Base-by-base conservation (phyloP, 2,113 vertebrate genomes). In the Rhegmatorhina hoffmannsi region DNA sequence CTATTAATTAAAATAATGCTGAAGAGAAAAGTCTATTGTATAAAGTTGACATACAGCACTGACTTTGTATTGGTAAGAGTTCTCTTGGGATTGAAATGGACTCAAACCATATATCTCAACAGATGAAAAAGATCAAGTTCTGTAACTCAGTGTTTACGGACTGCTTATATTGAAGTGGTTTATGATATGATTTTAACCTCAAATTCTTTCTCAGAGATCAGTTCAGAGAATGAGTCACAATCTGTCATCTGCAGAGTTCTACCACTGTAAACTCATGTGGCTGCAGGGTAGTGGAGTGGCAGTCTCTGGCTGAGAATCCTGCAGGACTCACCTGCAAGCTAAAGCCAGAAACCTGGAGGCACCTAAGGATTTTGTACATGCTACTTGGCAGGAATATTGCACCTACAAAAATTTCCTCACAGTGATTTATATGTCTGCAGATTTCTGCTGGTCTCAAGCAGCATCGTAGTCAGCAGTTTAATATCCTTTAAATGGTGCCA, bases 181-280 rank as follows among this genome's bases (percentile, higher is more conserved):
- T 79, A 28, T 28, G 33, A 79, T 7, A 43, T 20, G 76, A 5
- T 50, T 89, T 34, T 55, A 49, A 13, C 16, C 24, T 89, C 25
- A 68, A 68, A 67, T 59, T 59, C 53, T 76, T 76, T 19, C 28
- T 68, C 1, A 3, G 40, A 75, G 6, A 40, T 40, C 12, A 53
- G 10, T 68, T 67, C 52, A 86, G 76, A 86, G 69, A 80, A 55
- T 52, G 4, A 64, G 16, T 29, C 2, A 6, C 14, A 17, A n/a
- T 34, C n/a, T 52, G 9, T 53, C 64, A 90, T 24, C 7, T 1
- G 13, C 16, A 58, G 56, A 74, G 7, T 34, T 92, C 36, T 36
- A 8, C 40, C 62, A 58, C 15, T 2, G 2, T 49, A 38, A 66
- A 82, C 3, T 77, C 55, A 38, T 0, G 0, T 28, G n/a, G 18